A percentile compares a stretch with the other conserved stretches of the same genome.
Conservation (phyloP, 2,888 invertebrate species). For the Sisyra nigra region DNA sequence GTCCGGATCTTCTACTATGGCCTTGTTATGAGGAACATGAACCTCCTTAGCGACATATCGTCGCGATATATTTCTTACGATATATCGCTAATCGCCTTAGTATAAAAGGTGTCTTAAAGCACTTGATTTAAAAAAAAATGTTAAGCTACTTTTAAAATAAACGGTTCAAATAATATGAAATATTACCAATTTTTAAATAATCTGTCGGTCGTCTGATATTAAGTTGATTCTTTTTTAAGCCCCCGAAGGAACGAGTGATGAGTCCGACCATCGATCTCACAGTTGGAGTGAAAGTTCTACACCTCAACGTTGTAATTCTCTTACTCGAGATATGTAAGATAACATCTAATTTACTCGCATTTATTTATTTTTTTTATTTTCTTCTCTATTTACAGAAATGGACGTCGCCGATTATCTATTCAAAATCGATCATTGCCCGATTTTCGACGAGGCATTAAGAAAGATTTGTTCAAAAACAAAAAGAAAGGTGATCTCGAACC, state of each 20-base stretch:
- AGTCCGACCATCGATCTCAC: conserved; percentile 6
- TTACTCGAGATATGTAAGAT: conserved; percentile 7
- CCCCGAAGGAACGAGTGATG: conserved; percentile 10
- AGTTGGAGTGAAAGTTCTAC: conserved; percentile 11
- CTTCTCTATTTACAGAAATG: conserved; percentile 3
- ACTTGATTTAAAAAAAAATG: too few relatives aligned
- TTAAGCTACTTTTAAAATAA: too few relatives aligned
- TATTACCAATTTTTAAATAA: too few relatives aligned
- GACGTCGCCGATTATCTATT: conserved; percentile 2
- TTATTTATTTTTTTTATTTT: not conserved
- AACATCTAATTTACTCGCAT: not conserved
- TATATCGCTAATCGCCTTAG: too few relatives aligned
- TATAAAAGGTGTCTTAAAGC: too few relatives aligned
- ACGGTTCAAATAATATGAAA: too few relatives aligned
- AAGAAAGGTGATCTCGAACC: conserved; percentile 4
- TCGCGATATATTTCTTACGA: too few relatives aligned
- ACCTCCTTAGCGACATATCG: too few relatives aligned
- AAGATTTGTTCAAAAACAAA: not conserved
- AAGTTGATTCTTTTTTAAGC: not conserved
- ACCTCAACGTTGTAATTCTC: conserved; percentile 10
- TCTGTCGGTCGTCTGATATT: too few relatives aligned
- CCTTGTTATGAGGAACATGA: too few relatives aligned
- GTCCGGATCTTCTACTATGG: too few relatives aligned
- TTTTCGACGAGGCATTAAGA: not conserved
- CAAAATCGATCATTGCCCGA: conserved; percentile 5